Evolutionary conservation across 2,888 invertebrate genomes (phyloP).

Genomic region (Pandemis corylana): DNA sequence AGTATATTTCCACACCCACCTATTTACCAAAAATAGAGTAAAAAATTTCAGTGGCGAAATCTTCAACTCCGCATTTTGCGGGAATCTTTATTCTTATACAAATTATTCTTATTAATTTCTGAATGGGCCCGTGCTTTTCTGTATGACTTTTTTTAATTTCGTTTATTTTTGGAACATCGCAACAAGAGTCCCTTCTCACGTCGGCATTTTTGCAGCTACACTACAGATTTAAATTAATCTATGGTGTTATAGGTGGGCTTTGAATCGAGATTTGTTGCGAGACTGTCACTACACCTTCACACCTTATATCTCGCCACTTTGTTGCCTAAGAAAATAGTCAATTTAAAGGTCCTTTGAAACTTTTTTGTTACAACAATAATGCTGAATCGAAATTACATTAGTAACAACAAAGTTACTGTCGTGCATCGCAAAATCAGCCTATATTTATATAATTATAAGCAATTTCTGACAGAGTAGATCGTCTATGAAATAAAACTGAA

Average conservation of each 20-base stretch:
- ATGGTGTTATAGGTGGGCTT: too few species aligned
- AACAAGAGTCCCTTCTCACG: not conserved
- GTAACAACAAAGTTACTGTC: too few species aligned
- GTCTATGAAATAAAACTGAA: not conserved
- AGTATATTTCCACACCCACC: too few species aligned
- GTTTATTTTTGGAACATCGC: not conserved
- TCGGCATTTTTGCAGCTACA: not conserved
- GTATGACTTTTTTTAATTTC: not conserved
- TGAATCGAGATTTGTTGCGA: too few species aligned
- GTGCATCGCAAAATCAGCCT: too few species aligned
- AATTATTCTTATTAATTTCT: not conserved
- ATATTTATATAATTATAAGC: not conserved
- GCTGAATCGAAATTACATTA: too few species aligned
- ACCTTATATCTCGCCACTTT: too few species aligned
- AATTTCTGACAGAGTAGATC: not conserved
- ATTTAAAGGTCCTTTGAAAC: too few species aligned
- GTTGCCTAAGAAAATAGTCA: too few species aligned
- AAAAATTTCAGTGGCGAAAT: not conserved
- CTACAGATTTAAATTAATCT: too few species aligned
- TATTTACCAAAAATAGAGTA: not conserved
- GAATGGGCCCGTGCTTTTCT: not conserved
- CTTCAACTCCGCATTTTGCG: not conserved
- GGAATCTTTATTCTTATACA: not conserved
- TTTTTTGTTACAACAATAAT: too few species aligned
- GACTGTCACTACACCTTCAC: too few species aligned